phyloP scores from a whole-genome alignment of 2,113 vertebrate genomes.

The Columba livia region DNA sequence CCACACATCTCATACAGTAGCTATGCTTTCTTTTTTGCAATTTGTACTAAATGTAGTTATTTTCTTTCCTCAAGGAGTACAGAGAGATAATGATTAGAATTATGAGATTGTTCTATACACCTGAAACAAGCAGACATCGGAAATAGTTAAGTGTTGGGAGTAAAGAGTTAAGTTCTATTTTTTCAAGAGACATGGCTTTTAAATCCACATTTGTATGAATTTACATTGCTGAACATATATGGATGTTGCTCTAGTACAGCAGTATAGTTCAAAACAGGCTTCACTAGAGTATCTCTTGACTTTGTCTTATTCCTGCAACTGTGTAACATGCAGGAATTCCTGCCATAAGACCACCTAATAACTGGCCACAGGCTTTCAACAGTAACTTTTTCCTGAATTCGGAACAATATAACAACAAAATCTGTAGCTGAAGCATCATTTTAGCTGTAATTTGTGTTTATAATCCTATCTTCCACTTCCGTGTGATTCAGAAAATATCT shows the following conservation, averaged over 20 bases:
- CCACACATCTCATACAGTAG: not conserved
- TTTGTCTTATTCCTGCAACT: not conserved
- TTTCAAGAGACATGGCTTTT: not conserved
- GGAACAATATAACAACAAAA: not conserved
- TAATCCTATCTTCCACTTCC: not conserved
- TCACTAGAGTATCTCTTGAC: not conserved
- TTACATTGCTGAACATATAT: not conserved
- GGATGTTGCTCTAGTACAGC: not conserved
- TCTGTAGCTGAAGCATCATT: not conserved
- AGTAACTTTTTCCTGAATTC: not conserved
- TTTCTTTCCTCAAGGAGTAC: not conserved
- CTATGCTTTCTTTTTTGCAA: not conserved
- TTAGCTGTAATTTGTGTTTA: not conserved
- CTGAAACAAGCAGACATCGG: not conserved
- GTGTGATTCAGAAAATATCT: not conserved
- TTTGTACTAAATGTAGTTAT: not conserved
- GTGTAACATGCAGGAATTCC: not conserved
- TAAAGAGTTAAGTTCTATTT: not conserved
- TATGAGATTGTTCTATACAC: not conserved
- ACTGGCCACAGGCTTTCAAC: not conserved
- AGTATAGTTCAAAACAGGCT: not conserved
- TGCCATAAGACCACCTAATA: not conserved
- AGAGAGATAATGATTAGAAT: not conserved
- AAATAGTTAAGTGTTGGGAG: not conserved
- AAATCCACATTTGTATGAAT: not conserved